A percentile compares a stretch with the other conserved stretches of the same genome.
Evolutionary conservation across 2,888 invertebrate genomes (phyloP).

Genomic region (Leucophora obtusa): DNA sequence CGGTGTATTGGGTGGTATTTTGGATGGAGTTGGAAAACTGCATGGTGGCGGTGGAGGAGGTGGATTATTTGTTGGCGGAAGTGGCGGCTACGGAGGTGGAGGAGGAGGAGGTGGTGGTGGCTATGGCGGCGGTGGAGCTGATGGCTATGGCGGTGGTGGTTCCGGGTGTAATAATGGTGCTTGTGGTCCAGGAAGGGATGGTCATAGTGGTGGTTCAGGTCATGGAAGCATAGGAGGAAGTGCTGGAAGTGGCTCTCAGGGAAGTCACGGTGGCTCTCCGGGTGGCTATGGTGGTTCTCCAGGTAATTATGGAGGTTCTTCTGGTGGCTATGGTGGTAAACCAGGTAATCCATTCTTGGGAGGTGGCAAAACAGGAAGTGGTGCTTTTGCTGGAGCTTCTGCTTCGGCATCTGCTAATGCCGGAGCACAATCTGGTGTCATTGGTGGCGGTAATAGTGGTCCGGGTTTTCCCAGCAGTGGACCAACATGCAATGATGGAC

Average conservation of each 20-base stretch:
- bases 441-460: neutral
- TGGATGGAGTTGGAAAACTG: constrained; percentile 60
- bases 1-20: constrained; percentile 59
- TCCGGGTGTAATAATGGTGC: constrained; percentile 28
- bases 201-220: constrained; percentile 15
- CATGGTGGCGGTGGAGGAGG: constrained; percentile 60
- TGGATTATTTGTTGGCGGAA: constrained; percentile 54
- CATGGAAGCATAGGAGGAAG: constrained; percentile 36
- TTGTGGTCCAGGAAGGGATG: constrained; percentile 20
- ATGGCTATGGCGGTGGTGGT: constrained; percentile 9
- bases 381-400: constrained; percentile 1
- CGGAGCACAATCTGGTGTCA: neutral
- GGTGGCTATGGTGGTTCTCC: constrained; percentile 14
- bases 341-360: neutral
- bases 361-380: neutral
- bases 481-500: neutral
- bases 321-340: neutral
- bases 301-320: neutral
- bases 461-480: neutral
- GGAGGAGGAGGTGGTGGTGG: constrained; percentile 30
- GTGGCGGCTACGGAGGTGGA: constrained; percentile 31
- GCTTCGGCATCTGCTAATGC: constrained; percentile 2
- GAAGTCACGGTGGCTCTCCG: constrained; percentile 35
- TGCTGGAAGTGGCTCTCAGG: constrained; percentile 1
- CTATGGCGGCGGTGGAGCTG: neutral